Evolutionary conservation across 1,140 invertebrate genomes (phyloP), one percentile per base, ranked within the genome.

Genomic region (Lasioglossum baleicum): DNA sequence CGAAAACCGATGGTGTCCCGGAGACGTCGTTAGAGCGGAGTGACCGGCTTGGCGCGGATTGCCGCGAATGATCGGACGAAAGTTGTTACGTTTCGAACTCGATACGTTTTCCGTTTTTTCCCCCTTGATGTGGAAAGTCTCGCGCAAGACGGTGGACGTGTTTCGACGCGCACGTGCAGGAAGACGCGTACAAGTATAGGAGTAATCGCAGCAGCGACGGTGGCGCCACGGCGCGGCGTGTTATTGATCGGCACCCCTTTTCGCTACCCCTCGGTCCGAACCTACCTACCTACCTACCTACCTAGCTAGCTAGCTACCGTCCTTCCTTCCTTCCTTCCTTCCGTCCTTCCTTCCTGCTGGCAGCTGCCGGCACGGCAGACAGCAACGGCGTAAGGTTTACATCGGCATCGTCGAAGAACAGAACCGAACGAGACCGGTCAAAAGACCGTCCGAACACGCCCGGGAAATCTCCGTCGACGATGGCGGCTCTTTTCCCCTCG

Each of bases 201-300:
- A 80, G 82, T 70, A 88, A 81, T 84, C 75, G 81, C 74, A 83
- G 79, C 58, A 73, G 87, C 83, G 84, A 84, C 82, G 53, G 83
- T 75, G 89, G 89, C 90, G 90, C 88, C 87, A 86, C 89, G 87
- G 84, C 84, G 88, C 90, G 90, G 90, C 87, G 84, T 89, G 85
- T 91, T 92, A 92, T 92, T 92, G 91, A 92, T 92, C 91, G 90
- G 90, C 74, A 82, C 76, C 82, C 79, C 85, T 77, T 65, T 78
- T 77, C 67, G 66, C 83, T 80, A 75, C 67, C 53, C 71, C 77
- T 66, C 79, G 67, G 56, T 85, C 75, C 73, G 83, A 83, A 83
- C 83, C 81, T 82, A 80, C 44, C 44, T 48, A 48, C 44, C 44
- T 48, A 48, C 10, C 44, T 44, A 44, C 8, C 44, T 44, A 44